Percentiles rank a stretch among this genome's conserved stretches.
Conservation (phyloP, 2,113 vertebrate species). For the Mola mola region DNA sequence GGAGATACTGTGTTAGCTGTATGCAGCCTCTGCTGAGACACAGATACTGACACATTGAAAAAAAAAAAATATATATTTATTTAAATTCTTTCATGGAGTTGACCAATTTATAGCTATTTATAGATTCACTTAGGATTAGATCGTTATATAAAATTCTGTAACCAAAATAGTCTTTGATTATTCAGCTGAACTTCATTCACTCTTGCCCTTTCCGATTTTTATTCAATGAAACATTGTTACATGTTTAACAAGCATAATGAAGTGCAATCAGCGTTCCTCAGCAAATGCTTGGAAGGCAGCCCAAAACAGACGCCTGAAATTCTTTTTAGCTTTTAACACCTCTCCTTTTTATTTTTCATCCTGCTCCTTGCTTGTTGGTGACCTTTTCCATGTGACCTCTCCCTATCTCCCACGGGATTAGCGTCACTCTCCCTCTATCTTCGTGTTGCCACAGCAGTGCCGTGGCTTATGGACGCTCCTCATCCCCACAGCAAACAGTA, state of each 20-base stretch:
- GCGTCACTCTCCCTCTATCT: constrained; percentile 40
- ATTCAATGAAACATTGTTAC: too few relatives aligned
- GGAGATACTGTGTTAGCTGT: constrained; percentile 52
- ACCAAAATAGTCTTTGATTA: too few relatives aligned
- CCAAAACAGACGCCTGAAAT: constrained; percentile 12
- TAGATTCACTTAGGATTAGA: too few relatives aligned
- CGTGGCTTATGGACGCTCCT: constrained; percentile 66
- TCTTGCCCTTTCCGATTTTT: too few relatives aligned
- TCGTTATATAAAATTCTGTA: too few relatives aligned
- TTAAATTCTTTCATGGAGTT: too few relatives aligned
- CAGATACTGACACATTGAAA: too few relatives aligned
- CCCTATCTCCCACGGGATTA: constrained; percentile 56
- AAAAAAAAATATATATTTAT: too few relatives aligned
- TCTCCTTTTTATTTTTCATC: constrained; percentile 29
- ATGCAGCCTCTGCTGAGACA: constrained; percentile 26
- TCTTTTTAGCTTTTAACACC: constrained; percentile 26
- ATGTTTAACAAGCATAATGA: too few relatives aligned
- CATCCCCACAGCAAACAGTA: constrained; percentile 68
- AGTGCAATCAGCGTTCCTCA: neutral
- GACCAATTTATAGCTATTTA: neutral
- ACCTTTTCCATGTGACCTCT: constrained; percentile 54
- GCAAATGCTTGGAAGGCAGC: neutral
- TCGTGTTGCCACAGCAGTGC: constrained; percentile 56
- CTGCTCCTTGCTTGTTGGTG: constrained; percentile 18
- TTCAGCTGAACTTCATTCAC: too few relatives aligned